Evolutionary conservation across 2,113 vertebrate species (phyloP), one percentile per base, ranked within the genome.

Genomic region (Malurus cyaneus): DNA sequence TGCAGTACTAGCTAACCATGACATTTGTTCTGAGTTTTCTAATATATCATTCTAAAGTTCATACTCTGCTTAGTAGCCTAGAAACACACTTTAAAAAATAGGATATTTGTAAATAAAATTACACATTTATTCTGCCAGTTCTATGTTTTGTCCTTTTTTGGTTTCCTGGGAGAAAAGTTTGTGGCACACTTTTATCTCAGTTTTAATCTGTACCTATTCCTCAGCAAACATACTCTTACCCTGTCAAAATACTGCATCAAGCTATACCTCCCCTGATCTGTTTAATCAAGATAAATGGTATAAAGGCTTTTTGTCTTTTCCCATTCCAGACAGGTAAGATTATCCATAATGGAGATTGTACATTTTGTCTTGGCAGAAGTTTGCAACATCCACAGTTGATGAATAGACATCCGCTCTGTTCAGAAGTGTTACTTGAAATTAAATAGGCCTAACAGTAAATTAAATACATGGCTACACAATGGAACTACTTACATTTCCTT

Each of bases 231-330:
- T 47, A 34, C 50, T 74, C 88, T 94, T 50, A 18, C 32, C 78
- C 84, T 94, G 87, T 93, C 91, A 93, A 94, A 96, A 95, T 95
- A 97, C 76, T 86, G 89, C 80, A 88, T 89, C 83, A 80, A 47
- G 26, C 67, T 65, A 23, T 92, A 86, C 94, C 94, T 96, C 36
- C 79, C 91, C 80, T 92, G 80, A 66, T 87, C 88, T 91, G 71
- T 83, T 95, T 96, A 97, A 96, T 96, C 93, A 88, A 92, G 96
- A 97, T 97, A 95, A 95, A 92, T 95, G 86, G 73, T 95, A 54
- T 12, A 74, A 93, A 89, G 60, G 79, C 80, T 84, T 95, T 96
- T 86, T 80, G 81, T 93, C 79, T 93, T 82, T 90, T 78, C 54
- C 72, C 44, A 13, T 72, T 94, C 86, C 79, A 96, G 88, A 64